A percentile compares a stretch with the other conserved stretches of the same genome.
Evolutionary conservation across 2,113 vertebrate genomes (phyloP).

Genomic region (Oryzias curvinotus): DNA sequence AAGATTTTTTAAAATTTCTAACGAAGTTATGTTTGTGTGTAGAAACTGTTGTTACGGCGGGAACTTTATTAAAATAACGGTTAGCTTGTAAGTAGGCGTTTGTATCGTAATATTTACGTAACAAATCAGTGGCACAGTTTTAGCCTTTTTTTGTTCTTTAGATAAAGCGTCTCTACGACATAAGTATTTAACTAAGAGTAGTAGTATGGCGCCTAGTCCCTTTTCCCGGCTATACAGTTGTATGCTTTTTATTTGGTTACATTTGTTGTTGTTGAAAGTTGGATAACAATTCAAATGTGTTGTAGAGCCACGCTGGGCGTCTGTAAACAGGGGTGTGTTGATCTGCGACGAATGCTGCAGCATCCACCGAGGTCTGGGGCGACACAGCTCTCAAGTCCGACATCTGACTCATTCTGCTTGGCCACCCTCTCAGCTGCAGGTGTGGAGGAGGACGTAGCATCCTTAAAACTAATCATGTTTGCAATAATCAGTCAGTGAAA

Average conservation of each 20-base stretch:
- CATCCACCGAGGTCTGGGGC: slow-evolving; percentile 93
- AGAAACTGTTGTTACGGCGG: too few relatives aligned
- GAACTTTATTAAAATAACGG: too few relatives aligned
- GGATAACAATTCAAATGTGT: slow-evolving; percentile 2
- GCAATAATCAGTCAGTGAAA: background rate
- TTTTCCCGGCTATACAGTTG: background rate
- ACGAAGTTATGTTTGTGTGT: background rate
- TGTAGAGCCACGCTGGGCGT: slow-evolving; percentile 95
- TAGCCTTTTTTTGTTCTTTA: too few relatives aligned
- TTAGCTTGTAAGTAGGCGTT: too few relatives aligned
- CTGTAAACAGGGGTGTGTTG: slow-evolving; percentile 92
- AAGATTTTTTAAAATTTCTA: background rate
- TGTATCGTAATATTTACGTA: too few relatives aligned
- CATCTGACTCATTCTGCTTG: slow-evolving; percentile 92
- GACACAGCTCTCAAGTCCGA: slow-evolving; percentile 96
- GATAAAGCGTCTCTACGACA: too few relatives aligned
- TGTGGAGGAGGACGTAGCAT: slow-evolving; percentile 46
- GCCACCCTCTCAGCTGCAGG: slow-evolving; percentile 94
- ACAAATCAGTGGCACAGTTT: too few relatives aligned
- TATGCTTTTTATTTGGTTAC: background rate
- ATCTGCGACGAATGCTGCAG: slow-evolving; percentile 98
- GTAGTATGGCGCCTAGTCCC: too few relatives aligned
- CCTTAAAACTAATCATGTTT: background rate
- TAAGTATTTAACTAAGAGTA: too few relatives aligned
- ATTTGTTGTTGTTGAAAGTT: background rate